Evolutionary conservation across 2,113 vertebrate species (phyloP).

Genomic region (Nesoenas mayeri): DNA sequence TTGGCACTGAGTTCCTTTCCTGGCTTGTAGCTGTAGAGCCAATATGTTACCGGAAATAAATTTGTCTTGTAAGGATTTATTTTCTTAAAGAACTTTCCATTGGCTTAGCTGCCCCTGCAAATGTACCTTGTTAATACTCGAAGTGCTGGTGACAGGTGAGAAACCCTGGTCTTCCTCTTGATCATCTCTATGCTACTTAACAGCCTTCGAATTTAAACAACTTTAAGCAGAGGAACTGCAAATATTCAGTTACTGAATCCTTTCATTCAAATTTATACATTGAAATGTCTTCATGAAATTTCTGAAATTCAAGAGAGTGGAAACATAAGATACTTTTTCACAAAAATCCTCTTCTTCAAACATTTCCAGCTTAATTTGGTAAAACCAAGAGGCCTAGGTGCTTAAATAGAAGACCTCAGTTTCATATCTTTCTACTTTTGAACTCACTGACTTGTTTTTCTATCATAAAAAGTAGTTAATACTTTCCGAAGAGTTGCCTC

Average conservation of each 20-base stretch:
- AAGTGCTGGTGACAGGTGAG: background rate
- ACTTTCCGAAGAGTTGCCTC: background rate
- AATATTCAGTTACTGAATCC: background rate
- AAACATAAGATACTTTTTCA: background rate
- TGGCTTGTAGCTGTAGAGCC: background rate
- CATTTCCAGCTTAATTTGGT: background rate
- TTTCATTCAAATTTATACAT: background rate
- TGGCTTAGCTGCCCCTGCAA: background rate
- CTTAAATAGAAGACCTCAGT: background rate
- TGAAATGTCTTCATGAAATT: background rate
- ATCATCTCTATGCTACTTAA: background rate
- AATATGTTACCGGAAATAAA: background rate
- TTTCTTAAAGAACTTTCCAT: background rate
- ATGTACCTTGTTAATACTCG: background rate
- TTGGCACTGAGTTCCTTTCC: background rate
- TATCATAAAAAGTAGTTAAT: background rate
- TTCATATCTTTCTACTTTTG: background rate
- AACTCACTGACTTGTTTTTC: background rate
- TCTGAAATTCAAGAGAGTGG: background rate
- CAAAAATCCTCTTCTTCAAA: background rate
- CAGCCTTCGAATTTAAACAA: background rate
- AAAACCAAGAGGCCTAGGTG: background rate
- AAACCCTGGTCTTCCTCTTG: background rate
- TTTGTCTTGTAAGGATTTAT: background rate
- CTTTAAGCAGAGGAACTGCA: background rate